Conservation (phyloP, 2,888 invertebrate genomes). For the Scaptomyza cyrtandrae region DNA sequence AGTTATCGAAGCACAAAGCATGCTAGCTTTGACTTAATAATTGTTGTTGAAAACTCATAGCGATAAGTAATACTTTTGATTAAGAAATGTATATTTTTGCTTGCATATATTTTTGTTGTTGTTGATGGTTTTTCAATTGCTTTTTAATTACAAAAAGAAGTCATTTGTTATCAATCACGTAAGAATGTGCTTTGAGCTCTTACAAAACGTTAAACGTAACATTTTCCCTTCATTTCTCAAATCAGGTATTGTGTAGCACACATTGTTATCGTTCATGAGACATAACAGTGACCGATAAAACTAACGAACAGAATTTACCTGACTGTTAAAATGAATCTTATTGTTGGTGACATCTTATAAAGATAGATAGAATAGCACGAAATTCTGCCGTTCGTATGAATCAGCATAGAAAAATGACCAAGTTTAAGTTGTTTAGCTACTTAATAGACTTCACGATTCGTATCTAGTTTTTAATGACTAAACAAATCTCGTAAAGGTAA, state of each 20-base stretch:
- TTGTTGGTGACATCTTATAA: neutral
- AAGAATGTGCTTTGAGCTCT: neutral
- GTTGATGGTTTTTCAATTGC: conserved; percentile 48
- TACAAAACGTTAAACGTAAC: neutral
- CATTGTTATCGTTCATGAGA: conserved; percentile 12
- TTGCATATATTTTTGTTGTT: no score
- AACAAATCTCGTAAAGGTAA: conserved; percentile 22
- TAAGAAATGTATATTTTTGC: neutral
- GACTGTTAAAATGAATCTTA: neutral
- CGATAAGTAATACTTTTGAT: neutral
- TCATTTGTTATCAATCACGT: conserved; percentile 29
- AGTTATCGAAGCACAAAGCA: no score
- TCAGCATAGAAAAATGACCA: conserved; percentile 1
- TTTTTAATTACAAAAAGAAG: conserved; percentile 63
- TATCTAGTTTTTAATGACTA: conserved; percentile 30
- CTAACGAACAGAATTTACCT: neutral
- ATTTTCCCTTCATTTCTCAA: neutral
- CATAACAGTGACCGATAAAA: neutral
- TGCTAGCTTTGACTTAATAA: no score
- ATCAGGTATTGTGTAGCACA: neutral
- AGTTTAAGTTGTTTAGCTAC: neutral
- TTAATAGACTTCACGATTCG: neutral
- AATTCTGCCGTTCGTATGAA: neutral
- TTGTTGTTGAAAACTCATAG: no score
- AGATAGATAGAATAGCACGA: neutral